Evolutionary conservation across 2,888 invertebrate species (phyloP).

Genomic region (Notodonta dromedarius): DNA sequence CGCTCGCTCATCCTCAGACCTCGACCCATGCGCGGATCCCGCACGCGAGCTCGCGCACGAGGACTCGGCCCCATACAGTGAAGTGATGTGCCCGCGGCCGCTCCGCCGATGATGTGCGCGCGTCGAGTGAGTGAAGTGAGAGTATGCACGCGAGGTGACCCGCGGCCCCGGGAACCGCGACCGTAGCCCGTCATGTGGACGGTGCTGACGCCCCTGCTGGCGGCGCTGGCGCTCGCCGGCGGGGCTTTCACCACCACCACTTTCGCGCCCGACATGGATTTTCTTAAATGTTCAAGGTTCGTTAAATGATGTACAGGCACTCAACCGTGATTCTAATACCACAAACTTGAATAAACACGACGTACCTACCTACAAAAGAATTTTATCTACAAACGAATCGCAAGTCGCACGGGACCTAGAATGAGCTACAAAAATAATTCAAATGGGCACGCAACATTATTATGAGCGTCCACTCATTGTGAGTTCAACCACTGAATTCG

Average conservation of each 20-base stretch:
- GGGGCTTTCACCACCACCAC: conserved; percentile 35
- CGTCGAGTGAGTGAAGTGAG: conserved; percentile 69
- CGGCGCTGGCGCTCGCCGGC: conserved; percentile 65
- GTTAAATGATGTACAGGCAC: conserved; percentile 35
- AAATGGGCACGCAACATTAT: conserved; percentile 61
- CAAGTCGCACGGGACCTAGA: conserved; percentile 58
- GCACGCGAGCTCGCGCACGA: conserved; percentile 40
- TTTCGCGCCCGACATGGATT: conserved; percentile 71
- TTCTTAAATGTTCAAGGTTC: conserved; percentile 81
- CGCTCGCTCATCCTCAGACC: conserved; percentile 74
- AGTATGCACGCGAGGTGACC: conserved; percentile 64
- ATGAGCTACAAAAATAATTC: conserved; percentile 78
- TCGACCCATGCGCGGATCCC: conserved; percentile 47
- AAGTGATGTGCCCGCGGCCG: conserved; percentile 69
- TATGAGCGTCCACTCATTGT: conserved; percentile 37
- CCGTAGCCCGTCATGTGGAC: conserved; percentile 76
- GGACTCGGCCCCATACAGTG: conserved; percentile 43
- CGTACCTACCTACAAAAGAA: conserved; percentile 9
- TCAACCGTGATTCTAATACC: conserved; percentile 1
- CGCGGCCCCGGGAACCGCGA: conserved; percentile 58
- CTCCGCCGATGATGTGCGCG: conserved; percentile 68
- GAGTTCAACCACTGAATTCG: conserved; percentile 17
- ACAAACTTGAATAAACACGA: conserved; percentile 17
- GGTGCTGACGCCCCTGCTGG: conserved; percentile 64
- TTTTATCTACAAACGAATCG: conserved; percentile 28